These are phyloP conservation scores for Noctua fimbriata DNA, from an alignment of 2,888 invertebrate species.

Conservation along the genomic window DNA sequence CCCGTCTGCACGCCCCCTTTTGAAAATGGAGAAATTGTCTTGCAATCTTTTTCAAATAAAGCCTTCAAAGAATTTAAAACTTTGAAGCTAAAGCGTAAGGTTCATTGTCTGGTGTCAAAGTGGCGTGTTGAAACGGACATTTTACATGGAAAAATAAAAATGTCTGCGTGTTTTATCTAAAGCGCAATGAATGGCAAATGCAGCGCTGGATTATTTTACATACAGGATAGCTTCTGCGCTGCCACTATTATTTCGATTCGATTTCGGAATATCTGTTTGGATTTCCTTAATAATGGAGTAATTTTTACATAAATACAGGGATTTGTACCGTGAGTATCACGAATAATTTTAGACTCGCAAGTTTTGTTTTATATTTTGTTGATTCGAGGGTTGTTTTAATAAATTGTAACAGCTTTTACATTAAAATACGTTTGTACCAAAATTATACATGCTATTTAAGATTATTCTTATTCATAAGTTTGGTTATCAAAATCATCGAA, in stretches of 20 bases:
- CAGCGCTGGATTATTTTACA: conserved; percentile 75
- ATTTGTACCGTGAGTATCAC: neutral
- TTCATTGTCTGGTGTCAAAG: conserved; percentile 48
- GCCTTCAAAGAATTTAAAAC: conserved; percentile 52
- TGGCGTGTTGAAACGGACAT: conserved; percentile 68
- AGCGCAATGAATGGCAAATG: conserved; percentile 79
- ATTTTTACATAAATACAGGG: conserved; percentile 30
- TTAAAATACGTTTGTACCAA: neutral
- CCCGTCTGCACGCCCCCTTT: conserved; percentile 62
- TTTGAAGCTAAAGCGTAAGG: conserved; percentile 47
- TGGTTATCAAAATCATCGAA: neutral
- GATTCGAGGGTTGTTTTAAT: neutral
- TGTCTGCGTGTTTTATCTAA: conserved; percentile 74
- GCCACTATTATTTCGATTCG: conserved; percentile 60
- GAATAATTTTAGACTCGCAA: neutral
- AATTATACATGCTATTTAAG: neutral
- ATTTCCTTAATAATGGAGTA: conserved; percentile 47
- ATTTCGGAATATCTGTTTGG: conserved; percentile 51
- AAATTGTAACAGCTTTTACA: neutral
- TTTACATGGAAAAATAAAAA: conserved; percentile 77
- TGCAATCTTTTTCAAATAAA: conserved; percentile 62
- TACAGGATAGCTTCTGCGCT: conserved; percentile 64
- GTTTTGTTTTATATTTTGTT: too few relatives aligned
- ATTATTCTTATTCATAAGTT: neutral
- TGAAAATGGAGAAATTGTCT: conserved; percentile 71